Evolutionary conservation across 2,888 invertebrate species (phyloP).

Genomic region (Megalurothrips usitatus): DNA sequence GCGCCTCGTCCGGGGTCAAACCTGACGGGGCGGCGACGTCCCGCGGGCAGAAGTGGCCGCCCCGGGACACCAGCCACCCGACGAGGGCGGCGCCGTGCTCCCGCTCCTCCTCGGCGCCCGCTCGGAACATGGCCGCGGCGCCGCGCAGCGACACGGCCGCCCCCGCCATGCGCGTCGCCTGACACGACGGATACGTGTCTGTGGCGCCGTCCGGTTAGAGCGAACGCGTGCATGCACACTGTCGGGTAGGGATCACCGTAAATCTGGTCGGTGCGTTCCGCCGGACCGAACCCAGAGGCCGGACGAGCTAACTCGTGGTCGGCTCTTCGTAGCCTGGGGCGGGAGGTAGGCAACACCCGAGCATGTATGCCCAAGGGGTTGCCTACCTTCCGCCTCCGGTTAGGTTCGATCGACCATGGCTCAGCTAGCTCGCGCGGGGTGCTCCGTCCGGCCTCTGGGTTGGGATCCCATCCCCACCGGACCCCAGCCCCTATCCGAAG

Average conservation of each 20-base stretch:
- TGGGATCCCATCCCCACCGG: background rate
- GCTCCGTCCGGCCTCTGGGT: too few species aligned
- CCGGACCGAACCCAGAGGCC: background rate
- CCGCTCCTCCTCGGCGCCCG: conserved; percentile 1
- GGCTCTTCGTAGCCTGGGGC: too few species aligned
- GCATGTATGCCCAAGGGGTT: too few species aligned
- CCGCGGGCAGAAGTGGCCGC: background rate
- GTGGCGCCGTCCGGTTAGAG: too few species aligned
- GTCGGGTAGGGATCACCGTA: background rate
- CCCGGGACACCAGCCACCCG: background rate
- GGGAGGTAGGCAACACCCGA: too few species aligned
- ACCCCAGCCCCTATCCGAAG: background rate
- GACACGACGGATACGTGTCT: background rate
- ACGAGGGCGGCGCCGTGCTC: background rate
- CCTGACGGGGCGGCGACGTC: background rate
- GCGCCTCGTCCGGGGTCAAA: background rate
- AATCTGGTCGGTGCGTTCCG: background rate
- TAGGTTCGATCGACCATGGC: too few species aligned
- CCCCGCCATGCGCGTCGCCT: background rate
- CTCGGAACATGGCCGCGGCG: background rate
- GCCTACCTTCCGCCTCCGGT: too few species aligned
- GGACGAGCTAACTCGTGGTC: too few species aligned
- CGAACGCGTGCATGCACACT: background rate
- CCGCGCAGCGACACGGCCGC: background rate
- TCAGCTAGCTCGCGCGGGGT: too few species aligned